Base-by-base conservation (phyloP, 1,140 invertebrate genomes). In the Tetramorium parvispinum region DNA sequence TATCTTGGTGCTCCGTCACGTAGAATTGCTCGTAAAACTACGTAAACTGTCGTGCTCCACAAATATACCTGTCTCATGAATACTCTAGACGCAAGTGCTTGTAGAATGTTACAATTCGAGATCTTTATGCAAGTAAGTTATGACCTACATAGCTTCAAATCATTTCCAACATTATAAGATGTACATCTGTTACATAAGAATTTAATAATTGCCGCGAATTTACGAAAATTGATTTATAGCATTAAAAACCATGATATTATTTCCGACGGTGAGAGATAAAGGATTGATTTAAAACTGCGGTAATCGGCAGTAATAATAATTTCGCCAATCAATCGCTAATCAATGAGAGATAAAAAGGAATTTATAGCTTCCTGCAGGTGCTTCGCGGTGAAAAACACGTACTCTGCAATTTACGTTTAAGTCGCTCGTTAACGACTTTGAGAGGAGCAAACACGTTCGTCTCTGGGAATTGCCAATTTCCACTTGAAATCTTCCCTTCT, bases 391-490 rank as follows among this genome's bases (percentile, higher is more conserved):
- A 81, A 27, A 65, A 70, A 70, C 65, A 46, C 40, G 21, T 68
- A 55, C 24, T 43, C 49, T 11, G 11, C 51, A 81, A 81, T 81
- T 81, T 78, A 78, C 57, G 75, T 63, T 78, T 43, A 55, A 81
- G 49, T 81, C 78, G 61, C 78, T 81, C 78, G 63, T 81, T 81
- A 70, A 70, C 21, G 65, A 70, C 65, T 81, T 81, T 70, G 46
- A 81, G 49, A 40, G 32, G 51, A 43, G 78, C 63, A 81, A 81
- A 81, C 78, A 81, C 78, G 78, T 81, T 81, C 51, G 49, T 81
- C 49, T 81, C 49, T 53, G 78, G 78, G 78, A 81, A 81, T 70
- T 70, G 65, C 78, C 78, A 81, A 81, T 81, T 81, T 81, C 78
- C 51, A 81, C 65, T 57, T 57, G 21, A 81, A 65, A 55, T 55